Percentiles rank a stretch among this genome's conserved stretches.
Evolutionary conservation across 2,797 vertebrate species (phyloP).

Genomic region (Myotis planiceps): DNA sequence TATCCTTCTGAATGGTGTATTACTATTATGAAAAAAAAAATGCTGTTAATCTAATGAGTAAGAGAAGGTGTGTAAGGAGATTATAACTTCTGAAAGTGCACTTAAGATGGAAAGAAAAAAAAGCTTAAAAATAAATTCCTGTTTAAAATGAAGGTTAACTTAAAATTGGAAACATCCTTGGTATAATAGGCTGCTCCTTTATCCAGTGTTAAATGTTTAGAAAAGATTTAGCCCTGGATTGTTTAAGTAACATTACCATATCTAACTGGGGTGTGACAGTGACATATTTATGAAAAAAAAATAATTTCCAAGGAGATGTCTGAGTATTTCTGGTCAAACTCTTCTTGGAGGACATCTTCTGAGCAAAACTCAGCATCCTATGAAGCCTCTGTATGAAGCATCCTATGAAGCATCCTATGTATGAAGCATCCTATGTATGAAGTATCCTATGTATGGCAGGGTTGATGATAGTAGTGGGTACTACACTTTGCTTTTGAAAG

Average conservation of each 20-base stretch:
- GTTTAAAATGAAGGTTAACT: not conserved
- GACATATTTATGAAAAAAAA: not conserved
- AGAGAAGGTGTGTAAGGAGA: not conserved
- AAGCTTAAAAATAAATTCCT: not conserved
- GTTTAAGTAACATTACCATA: not conserved
- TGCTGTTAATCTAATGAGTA: not conserved
- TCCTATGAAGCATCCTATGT: not conserved
- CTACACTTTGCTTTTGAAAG: not conserved
- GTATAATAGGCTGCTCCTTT: not conserved
- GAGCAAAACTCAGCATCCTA: not conserved
- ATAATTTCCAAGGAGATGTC: not conserved
- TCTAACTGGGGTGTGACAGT: not conserved
- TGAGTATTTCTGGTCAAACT: not conserved
- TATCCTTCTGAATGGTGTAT: not conserved
- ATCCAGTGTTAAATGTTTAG: not conserved
- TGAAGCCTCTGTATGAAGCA: not conserved
- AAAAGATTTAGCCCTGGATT: not conserved
- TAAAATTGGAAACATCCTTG: not conserved
- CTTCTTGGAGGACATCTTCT: not conserved
- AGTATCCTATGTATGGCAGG: not conserved
- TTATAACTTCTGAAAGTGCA: not conserved
- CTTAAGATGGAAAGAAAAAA: not conserved
- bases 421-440: not conserved
- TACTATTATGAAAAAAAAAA: not conserved
- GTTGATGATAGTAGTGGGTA: not conserved